Evolutionary conservation across 2,888 invertebrate genomes (phyloP), one percentile per base, ranked within the genome.

Genomic region (Drosophila infuscata): DNA sequence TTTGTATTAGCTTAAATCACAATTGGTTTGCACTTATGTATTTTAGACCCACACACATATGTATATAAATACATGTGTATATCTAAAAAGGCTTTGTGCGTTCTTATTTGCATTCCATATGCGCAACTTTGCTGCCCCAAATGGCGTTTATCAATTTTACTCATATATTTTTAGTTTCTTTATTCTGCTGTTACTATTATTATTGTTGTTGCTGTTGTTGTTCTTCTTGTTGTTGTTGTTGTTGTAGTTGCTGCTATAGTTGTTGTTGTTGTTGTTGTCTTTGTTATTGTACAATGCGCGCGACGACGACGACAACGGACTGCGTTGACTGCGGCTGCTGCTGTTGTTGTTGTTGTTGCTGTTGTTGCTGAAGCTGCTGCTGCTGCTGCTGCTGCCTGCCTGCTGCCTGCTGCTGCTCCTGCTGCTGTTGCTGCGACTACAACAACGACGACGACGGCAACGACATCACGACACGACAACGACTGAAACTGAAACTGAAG

Each of bases 321-420:
- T 68, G 78, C 68, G 62, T 59, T 68, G 60, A 73, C 70, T 95
- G 95, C 76, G 94, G 94, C 54, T 89, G 88, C 70, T 93, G 89
- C 53, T 54, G 53, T 20, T 52, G 33, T 3, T 53, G 33, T 3
- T 53, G 35, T 17, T 86, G 83, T 30, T 82, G 85, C 72, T 82
- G 94, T 71, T 82, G 86, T n/a, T 54, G 53, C 25, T 48, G 41
- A 17, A 17, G 51, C 90, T 87, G 83, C 33, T 88, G 86, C 72
- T 88, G 88, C 66, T 88, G 84, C 61, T 90, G 91, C 54, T 87
- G 90, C 58, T 87, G 84, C 58, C 52, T 52, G 51, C 53, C 56
- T 90, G 88, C 71, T 95, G 95, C 29, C 92, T 95, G 95, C 66
- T 80, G 67, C 41, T 71, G 74, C 72, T 85, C 72, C 65, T 81